A percentile compares a stretch with the other conserved stretches of the same genome.
Conservation (phyloP, 2,888 invertebrate species). For the Drosophila parthenogenetica region DNA sequence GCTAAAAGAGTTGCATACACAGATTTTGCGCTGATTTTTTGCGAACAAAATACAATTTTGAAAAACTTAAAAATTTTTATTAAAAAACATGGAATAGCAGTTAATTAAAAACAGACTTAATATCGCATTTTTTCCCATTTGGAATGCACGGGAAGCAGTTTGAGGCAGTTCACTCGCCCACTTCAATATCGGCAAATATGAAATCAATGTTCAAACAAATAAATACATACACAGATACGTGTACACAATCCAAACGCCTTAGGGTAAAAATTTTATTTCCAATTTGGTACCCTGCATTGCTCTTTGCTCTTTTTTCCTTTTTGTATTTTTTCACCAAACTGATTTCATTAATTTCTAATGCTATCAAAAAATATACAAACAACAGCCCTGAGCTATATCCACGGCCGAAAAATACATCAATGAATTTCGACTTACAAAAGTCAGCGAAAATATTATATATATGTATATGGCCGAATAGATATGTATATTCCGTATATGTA, state of each 20-base stretch:
- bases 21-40: slow-evolving; percentile 48
- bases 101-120: slow-evolving; percentile 55
- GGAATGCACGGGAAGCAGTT: slow-evolving; percentile 25
- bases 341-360: slow-evolving; percentile 81
- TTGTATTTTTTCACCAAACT: slow-evolving; percentile 51
- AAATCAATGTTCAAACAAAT: slow-evolving; percentile 42
- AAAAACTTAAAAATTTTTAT: slow-evolving; percentile 15
- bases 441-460: slow-evolving; percentile 26
- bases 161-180: slow-evolving; percentile 2
- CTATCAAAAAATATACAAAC: slow-evolving; percentile 63
- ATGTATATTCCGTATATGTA: slow-evolving; percentile 1
- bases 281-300: slow-evolving; percentile 52
- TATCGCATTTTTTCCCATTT: slow-evolving; percentile 24
- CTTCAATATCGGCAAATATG: slow-evolving; percentile 26
- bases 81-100: slow-evolving; percentile 30
- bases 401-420: slow-evolving; percentile 61
- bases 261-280: slow-evolving; percentile 61
- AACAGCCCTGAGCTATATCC: slow-evolving; percentile 57
- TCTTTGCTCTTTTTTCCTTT: slow-evolving; percentile 7
- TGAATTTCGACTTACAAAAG: slow-evolving; percentile 41
- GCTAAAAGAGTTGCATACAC: slow-evolving; percentile 45
- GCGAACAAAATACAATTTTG: not conserved
- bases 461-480: not conserved
- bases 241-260: slow-evolving; percentile 41
- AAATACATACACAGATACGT: slow-evolving; percentile 30